Conservation (phyloP, 2,888 invertebrate species). For the Silvanus unidentatus region DNA sequence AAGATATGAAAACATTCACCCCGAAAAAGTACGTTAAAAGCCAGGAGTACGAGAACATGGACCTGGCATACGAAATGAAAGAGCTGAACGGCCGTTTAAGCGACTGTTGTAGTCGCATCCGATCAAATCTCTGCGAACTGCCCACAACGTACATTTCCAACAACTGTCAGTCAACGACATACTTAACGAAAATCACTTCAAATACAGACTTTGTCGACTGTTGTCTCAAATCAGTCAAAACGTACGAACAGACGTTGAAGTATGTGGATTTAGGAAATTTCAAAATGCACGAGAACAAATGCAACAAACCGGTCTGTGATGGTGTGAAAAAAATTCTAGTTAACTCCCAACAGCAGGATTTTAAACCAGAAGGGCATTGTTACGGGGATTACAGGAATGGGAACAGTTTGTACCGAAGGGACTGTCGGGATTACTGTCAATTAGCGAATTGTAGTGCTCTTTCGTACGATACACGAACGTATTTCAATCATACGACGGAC, state of each 20-base stretch:
- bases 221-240: conserved; percentile 32
- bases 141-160: conserved; percentile 45
- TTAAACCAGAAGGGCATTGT: conserved; percentile 15
- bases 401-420: no score
- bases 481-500: conserved; percentile 38
- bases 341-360: background rate
- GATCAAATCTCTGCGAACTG: conserved; percentile 40
- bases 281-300: conserved; percentile 8
- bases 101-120: conserved; percentile 29
- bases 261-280: conserved; percentile 25
- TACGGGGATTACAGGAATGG: conserved; percentile 1
- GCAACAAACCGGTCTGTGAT: no score
- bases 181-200: conserved; percentile 27
- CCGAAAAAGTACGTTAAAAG: conserved; percentile 36
- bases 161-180: conserved; percentile 37
- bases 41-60: conserved; percentile 42
- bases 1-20: conserved; percentile 40
- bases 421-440: no score
- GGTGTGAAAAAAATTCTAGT: conserved; percentile 8
- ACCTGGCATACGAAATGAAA: conserved; percentile 36
- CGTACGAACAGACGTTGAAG: conserved; percentile 31
- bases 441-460: conserved; percentile 5
- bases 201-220: conserved; percentile 28
- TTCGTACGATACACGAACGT: conserved; percentile 38
- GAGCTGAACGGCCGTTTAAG: conserved; percentile 19